Percentiles rank a stretch among this genome's conserved stretches.
Evolutionary conservation across 2,113 vertebrate genomes (phyloP).

Genomic region (Chaenocephalus aceratus): DNA sequence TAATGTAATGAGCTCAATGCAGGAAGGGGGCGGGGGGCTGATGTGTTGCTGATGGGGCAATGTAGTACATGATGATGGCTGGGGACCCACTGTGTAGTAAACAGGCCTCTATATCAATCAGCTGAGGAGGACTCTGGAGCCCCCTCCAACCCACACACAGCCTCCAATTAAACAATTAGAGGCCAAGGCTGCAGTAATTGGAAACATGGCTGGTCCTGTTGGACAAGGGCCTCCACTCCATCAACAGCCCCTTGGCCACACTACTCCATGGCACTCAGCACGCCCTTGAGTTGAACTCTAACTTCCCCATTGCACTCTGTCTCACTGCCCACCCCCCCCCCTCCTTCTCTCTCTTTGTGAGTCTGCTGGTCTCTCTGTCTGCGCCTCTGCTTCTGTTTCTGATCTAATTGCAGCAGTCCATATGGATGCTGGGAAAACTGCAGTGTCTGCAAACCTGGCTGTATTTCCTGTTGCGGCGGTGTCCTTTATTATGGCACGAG

Average conservation of each 20-base stretch:
- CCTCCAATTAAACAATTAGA: constrained; percentile 72
- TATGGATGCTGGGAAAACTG: constrained; percentile 71
- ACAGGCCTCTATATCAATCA: constrained; percentile 49
- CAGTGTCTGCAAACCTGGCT: constrained; percentile 73
- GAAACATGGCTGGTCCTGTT: constrained; percentile 46
- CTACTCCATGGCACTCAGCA: constrained; percentile 30
- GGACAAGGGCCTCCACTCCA: constrained; percentile 40
- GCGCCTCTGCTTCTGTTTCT: constrained; percentile 52
- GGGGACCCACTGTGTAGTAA: constrained; percentile 39
- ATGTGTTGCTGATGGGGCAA: constrained; percentile 37
- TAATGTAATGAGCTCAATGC: constrained; percentile 55
- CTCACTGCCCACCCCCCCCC: constrained; percentile 28
- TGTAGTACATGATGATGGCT: constrained; percentile 40
- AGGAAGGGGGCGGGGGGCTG: not conserved
- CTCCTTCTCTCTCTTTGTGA: constrained; percentile 9
- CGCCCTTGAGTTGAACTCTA: constrained; percentile 78
- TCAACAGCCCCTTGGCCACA: constrained; percentile 45
- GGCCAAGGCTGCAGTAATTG: constrained; percentile 45
- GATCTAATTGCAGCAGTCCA: constrained; percentile 75
- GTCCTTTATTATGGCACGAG: constrained; percentile 56
- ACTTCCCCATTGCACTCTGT: constrained; percentile 40
- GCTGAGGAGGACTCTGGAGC: constrained; percentile 43
- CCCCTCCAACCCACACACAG: constrained; percentile 58
- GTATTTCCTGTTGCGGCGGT: constrained; percentile 57
- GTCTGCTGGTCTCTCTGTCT: constrained; percentile 12